A percentile compares a stretch with the other conserved stretches of the same genome.
Evolutionary conservation across 2,797 vertebrate species (phyloP).

Genomic region (Sebastes goodei): DNA sequence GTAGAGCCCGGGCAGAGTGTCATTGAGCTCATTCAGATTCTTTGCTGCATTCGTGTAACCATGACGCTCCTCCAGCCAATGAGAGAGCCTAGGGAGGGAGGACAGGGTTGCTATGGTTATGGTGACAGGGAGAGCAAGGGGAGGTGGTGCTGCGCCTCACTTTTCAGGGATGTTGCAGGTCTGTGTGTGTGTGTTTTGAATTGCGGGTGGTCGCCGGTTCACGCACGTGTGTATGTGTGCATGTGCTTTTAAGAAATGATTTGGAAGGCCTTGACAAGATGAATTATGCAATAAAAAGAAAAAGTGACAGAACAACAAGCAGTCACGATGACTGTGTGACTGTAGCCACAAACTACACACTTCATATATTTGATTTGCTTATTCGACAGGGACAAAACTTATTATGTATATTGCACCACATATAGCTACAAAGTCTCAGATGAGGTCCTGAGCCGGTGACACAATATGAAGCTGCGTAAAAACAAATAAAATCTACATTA

Average conservation of each 20-base stretch:
- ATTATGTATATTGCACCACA: conserved; percentile 23
- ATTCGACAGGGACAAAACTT: conserved; percentile 13
- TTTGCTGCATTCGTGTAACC: conserved; percentile 75
- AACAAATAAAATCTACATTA: conserved; percentile 5
- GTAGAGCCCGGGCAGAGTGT: conserved; percentile 63
- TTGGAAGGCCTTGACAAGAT: conserved; percentile 9
- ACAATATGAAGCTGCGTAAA: neutral
- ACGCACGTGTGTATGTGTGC: neutral
- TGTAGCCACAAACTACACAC: neutral
- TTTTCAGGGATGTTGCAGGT: conserved; percentile 44
- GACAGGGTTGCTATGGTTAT: conserved; percentile 80
- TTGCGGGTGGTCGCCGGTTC: neutral
- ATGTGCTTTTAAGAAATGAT: conserved; percentile 12
- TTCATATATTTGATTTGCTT: conserved; percentile 42
- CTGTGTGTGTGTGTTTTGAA: conserved; percentile 11
- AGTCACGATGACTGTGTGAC: neutral
- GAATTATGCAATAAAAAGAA: neutral
- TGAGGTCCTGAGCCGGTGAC: neutral
- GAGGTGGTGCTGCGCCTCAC: conserved; percentile 52
- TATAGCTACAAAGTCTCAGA: conserved; percentile 3
- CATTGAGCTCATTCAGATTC: conserved; percentile 82
- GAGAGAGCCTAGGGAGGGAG: conserved; percentile 65
- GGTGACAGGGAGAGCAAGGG: conserved; percentile 53
- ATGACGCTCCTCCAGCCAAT: conserved; percentile 73
- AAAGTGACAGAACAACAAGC: conserved; percentile 3